These are phyloP conservation scores for Steinernema carpocapsae DNA, from an alignment of 2,888 invertebrate species.

Conservation along the genomic window DNA sequence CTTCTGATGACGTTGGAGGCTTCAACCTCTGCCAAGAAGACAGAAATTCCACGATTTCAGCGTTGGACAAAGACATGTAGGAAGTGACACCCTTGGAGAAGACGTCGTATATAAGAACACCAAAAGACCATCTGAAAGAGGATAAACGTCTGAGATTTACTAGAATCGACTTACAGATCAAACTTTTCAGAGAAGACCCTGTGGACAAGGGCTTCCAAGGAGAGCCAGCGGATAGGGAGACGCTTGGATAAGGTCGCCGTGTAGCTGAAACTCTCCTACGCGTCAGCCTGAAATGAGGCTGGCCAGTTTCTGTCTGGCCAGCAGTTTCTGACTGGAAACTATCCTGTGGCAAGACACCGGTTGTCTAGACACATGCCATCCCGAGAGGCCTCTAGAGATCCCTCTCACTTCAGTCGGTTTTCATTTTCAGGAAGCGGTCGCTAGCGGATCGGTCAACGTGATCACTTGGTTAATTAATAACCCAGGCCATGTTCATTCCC, in stretches of 20 bases:
- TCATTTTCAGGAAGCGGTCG: not conserved
- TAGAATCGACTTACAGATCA: constrained; percentile 13
- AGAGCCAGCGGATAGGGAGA: constrained; percentile 39
- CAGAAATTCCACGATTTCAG: constrained; percentile 37
- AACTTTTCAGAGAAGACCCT: constrained; percentile 37
- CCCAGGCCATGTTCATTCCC: not conserved
- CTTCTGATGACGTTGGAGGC: not conserved
- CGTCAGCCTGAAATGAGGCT: no score
- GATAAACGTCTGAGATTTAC: not conserved
- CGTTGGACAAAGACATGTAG: constrained; percentile 36
- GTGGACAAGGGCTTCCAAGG: constrained; percentile 37
- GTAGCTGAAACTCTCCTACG: constrained; percentile 36
- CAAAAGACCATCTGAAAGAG: constrained; percentile 34
- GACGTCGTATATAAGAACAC: constrained; percentile 35
- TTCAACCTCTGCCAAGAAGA: constrained; percentile 16
- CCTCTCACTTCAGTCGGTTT: no score
- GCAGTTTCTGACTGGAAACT: no score
- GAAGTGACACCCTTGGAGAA: constrained; percentile 35
- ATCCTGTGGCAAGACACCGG: no score
- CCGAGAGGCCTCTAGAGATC: no score
- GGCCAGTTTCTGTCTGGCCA: no score
- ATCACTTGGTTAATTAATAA: constrained; percentile 8
- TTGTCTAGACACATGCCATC: no score
- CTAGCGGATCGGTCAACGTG: not conserved
- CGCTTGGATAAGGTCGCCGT: constrained; percentile 37